phyloP scores from a whole-genome alignment of 2,797 vertebrate genomes.

The Myotis findleyi region DNA sequence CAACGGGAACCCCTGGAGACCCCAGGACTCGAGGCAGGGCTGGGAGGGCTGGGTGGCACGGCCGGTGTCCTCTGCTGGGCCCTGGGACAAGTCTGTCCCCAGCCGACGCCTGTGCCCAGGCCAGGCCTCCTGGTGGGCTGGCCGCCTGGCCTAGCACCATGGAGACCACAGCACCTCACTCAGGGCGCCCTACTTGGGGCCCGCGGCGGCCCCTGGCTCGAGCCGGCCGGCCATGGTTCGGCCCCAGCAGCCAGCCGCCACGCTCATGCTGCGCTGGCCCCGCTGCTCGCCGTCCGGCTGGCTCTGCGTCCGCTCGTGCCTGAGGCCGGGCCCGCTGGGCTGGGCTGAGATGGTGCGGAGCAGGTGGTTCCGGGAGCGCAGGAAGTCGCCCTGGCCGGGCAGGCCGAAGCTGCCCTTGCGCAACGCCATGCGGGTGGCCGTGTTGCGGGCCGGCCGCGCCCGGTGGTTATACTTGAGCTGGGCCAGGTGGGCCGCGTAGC shows the following conservation, averaged over 20 bases:
- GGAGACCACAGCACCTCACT: slow-evolving; percentile 83
- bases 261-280: slow-evolving; percentile 94
- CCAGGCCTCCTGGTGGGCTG: slow-evolving; percentile 55
- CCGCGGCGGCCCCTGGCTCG: slow-evolving; percentile 90
- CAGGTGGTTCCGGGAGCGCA: slow-evolving; percentile 97
- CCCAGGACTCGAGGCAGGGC: background rate
- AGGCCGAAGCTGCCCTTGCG: slow-evolving; percentile 97
- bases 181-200: slow-evolving; percentile 89
- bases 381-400: slow-evolving; percentile 93
- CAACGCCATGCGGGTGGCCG: slow-evolving; percentile 94
- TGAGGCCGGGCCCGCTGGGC: slow-evolving; percentile 84
- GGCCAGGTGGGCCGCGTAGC: slow-evolving; percentile 94
- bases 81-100: background rate
- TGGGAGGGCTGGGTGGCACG: background rate
- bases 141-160: slow-evolving; percentile 89
- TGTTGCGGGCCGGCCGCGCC: slow-evolving; percentile 94
- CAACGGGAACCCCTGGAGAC: background rate
- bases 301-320: slow-evolving; percentile 92
- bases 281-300: slow-evolving; percentile 93
- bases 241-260: slow-evolving; percentile 96
- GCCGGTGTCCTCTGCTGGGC: slow-evolving; percentile 4
- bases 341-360: slow-evolving; percentile 96
- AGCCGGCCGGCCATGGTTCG: slow-evolving; percentile 90
- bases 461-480: slow-evolving; percentile 97
- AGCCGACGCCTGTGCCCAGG: background rate